Evolutionary conservation across 92 coral and sea anemone species (phyloP).

Genomic region (Chrysogorgia sp.): DNA sequence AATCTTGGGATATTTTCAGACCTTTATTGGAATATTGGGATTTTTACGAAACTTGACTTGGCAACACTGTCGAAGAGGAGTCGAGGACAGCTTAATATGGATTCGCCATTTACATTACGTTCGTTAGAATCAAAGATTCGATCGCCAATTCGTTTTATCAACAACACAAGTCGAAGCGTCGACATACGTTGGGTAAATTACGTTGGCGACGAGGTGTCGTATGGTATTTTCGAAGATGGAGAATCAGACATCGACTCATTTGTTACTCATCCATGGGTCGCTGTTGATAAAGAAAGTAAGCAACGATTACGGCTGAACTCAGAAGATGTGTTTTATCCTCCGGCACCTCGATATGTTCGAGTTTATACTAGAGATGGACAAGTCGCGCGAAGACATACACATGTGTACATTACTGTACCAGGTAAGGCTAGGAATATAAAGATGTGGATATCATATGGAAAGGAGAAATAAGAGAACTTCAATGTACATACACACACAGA

Average conservation of each 20-base stretch:
- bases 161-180: slow-evolving; percentile 74
- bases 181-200: slow-evolving; percentile 78
- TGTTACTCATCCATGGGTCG: slow-evolving; percentile 92
- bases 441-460: neutral
- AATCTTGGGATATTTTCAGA: no score
- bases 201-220: slow-evolving; percentile 58
- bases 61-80: no score
- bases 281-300: slow-evolving; percentile 67
- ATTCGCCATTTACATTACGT: no score
- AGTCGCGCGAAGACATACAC: slow-evolving; percentile 47
- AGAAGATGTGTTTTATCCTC: slow-evolving; percentile 65
- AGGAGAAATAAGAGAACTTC: no score
- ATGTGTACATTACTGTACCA: slow-evolving; percentile 72
- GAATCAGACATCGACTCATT: slow-evolving; percentile 59
- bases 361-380: slow-evolving; percentile 46
- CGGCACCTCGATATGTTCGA: slow-evolving; percentile 61
- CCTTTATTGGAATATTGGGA: no score
- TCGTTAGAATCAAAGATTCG: slow-evolving; percentile 58
- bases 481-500: no score
- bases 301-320: slow-evolving; percentile 78
- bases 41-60: no score
- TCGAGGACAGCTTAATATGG: no score
- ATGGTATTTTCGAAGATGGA: slow-evolving; percentile 51
- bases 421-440: slow-evolving; percentile 52
- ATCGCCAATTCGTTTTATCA: slow-evolving; percentile 73